Evolutionary conservation across 2,113 vertebrate genomes (phyloP).

Genomic region (Rhinoderma darwinii): DNA sequence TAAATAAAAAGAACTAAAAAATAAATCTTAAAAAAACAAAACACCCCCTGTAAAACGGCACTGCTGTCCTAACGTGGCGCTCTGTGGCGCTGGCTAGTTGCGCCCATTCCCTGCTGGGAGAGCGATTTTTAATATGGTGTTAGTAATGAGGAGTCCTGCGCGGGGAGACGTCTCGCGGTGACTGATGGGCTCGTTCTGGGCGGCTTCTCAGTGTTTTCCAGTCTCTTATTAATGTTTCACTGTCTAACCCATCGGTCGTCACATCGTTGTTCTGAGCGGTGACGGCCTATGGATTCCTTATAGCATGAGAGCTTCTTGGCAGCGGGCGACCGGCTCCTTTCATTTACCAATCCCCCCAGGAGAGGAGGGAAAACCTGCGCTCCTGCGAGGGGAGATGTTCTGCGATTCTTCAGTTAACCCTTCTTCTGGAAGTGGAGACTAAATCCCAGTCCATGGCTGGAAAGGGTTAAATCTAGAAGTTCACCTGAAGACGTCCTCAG

Average conservation of each 20-base stretch:
- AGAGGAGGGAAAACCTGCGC: background rate
- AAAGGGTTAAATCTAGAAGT: too few species aligned
- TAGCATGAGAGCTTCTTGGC: background rate
- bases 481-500: too few species aligned
- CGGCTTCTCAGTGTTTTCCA: background rate
- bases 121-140: background rate
- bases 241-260: background rate
- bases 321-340: background rate
- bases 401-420: background rate
- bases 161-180: background rate
- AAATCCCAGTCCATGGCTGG: too few species aligned
- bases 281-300: background rate
- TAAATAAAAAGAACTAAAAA: too few species aligned
- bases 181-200: background rate
- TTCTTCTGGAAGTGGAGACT: too few species aligned
- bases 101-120: background rate
- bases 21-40: too few species aligned
- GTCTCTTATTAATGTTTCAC: background rate
- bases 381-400: background rate
- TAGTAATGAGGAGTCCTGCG: background rate
- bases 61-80: background rate
- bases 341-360: background rate
- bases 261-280: slow-evolving; percentile 14
- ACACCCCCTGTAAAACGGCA: too few species aligned
- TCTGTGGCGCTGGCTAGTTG: background rate